These are phyloP conservation scores for Onthophagus sagittarius DNA, from an alignment of 2,888 invertebrate genomes.

Conservation along the genomic window DNA sequence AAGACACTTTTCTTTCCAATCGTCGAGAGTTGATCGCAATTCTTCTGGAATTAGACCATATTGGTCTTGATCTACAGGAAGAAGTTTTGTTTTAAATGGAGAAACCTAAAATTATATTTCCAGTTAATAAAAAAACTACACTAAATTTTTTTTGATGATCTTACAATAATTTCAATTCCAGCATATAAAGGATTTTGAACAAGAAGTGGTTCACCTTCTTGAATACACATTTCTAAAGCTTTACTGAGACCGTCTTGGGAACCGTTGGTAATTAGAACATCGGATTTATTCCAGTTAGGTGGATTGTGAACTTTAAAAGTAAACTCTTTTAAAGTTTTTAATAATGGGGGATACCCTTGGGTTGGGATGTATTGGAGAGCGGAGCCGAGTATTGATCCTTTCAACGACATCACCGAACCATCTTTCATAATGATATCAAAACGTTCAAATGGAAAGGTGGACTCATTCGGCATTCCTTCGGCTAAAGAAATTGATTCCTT, in stretches of 20 bases:
- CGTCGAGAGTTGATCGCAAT: constrained; percentile 56
- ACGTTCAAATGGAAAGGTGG: constrained; percentile 64
- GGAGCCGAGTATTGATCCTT: constrained; percentile 57
- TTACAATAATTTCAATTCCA: constrained; percentile 64
- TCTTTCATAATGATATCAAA: constrained; percentile 58
- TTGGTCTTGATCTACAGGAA: constrained; percentile 68
- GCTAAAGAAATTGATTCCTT: constrained; percentile 59
- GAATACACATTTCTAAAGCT: constrained; percentile 67
- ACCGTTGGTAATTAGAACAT: constrained; percentile 67
- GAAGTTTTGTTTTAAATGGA: constrained; percentile 61
- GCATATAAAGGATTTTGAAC: constrained; percentile 70
- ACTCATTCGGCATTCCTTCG: constrained; percentile 72
- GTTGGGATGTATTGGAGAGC: constrained; percentile 75
- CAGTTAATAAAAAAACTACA: constrained; percentile 2
- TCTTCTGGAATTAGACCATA: constrained; percentile 62
- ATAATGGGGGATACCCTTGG: constrained; percentile 60
- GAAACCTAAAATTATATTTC: constrained; percentile 55
- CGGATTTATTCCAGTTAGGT: constrained; percentile 58
- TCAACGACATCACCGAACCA: constrained; percentile 53
- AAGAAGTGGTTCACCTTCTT: constrained; percentile 65
- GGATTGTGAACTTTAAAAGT: constrained; percentile 62
- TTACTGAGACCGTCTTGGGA: constrained; percentile 76
- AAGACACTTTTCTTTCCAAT: constrained; percentile 49
- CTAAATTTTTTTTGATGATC: constrained; percentile 32
- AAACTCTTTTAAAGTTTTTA: constrained; percentile 59